Base-by-base conservation (phyloP, 2,888 invertebrate species). In the Pantelozetes paolii region DNA sequence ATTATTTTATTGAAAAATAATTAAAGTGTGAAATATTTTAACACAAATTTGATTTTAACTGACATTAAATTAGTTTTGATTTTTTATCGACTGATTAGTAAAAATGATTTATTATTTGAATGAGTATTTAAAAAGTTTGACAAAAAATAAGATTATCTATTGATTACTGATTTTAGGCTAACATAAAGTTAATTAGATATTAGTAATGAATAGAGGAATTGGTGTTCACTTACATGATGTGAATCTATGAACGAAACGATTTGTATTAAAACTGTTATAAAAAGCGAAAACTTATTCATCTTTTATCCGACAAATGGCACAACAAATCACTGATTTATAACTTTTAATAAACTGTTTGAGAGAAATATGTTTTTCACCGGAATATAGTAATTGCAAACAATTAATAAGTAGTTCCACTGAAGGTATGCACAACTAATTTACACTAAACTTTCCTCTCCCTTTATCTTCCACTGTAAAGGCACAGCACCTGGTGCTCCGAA, bases 181-280 rank as follows among this genome's bases (percentile, higher is more conserved):
- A n/a, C n/a, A n/a, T n/a, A n/a, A n/a, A n/a, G n/a, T n/a, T n/a
- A n/a, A n/a, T n/a, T n/a, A n/a, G n/a, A n/a, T n/a, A n/a, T n/a
- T n/a, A n/a, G n/a, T n/a, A n/a, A n/a, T n/a, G n/a, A n/a, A n/a
- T n/a, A n/a, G n/a, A n/a, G n/a, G n/a, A n/a, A 36, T 36, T 54
- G 54, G 1, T 11, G 2, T 54, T 26, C 13, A 67, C 67, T 67
- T 67, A 67, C 67, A 40, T 67, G 67, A 67, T 67, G 67, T 20
- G 40, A 67, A 67, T 67, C 23, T 2, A 42, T 36, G 15, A 20
- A 23, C 2, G 42, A 40, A 13, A 67, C 1, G n/a, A 67, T n/a
- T 67, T 42, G 26, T 42, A 36, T 23, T 23, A 67, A 40, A 67
- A 40, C 3, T 42, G 20, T 36, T 20, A 23, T 2, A n/a, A 67